Percentiles rank a stretch among this genome's conserved stretches.
Evolutionary conservation across 1,140 invertebrate species (phyloP).

Genomic region (Agrypnia vestita): DNA sequence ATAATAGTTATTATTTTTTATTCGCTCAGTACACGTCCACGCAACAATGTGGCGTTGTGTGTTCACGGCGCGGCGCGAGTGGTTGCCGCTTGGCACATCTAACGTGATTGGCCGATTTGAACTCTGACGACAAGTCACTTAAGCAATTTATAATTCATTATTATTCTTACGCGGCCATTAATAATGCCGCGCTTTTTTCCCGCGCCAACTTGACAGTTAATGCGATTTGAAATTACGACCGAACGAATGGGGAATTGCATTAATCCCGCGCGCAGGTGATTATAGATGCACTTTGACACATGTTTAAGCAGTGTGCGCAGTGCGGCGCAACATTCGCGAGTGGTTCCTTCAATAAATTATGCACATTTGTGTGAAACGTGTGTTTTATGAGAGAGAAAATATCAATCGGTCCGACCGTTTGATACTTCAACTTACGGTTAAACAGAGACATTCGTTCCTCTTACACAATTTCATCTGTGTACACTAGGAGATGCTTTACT

Average conservation of each 20-base stretch:
- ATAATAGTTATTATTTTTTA: background rate
- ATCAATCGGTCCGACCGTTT: no score
- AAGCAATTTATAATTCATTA: slow-evolving; percentile 35
- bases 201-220: background rate
- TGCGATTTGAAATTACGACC: slow-evolving; percentile 26
- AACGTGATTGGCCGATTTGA: slow-evolving; percentile 28
- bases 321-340: no score
- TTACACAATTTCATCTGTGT: no score
- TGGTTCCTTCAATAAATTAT: no score
- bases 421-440: no score
- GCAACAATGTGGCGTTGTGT: background rate
- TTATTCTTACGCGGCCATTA: slow-evolving; percentile 18
- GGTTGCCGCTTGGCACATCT: slow-evolving; percentile 3
- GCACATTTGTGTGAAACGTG: no score
- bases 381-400: no score
- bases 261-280: slow-evolving; percentile 8
- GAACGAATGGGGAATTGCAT: background rate
- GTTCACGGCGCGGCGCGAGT: background rate
- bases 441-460: no score
- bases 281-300: slow-evolving; percentile 21
- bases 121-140: slow-evolving; percentile 36
- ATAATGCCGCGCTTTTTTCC: background rate
- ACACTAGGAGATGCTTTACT: no score
- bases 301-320: background rate
- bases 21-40: background rate